A percentile compares a stretch with the other conserved stretches of the same genome.
Evolutionary conservation across 2,888 invertebrate genomes (phyloP).

Genomic region (Leptinotarsa juncta): DNA sequence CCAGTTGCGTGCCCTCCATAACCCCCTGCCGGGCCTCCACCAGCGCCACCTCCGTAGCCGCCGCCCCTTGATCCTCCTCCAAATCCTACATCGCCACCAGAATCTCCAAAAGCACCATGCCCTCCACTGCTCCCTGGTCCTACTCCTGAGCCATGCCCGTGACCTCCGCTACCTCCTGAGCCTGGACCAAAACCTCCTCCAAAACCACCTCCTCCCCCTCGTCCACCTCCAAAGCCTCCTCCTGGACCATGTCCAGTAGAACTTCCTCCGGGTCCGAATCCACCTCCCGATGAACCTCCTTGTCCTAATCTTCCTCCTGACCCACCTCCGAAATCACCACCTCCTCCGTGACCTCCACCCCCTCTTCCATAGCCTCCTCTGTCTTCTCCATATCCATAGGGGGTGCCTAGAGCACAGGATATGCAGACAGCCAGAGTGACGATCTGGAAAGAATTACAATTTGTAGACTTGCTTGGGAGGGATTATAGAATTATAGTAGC

Average conservation of each 20-base stretch:
- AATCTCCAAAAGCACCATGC: too few species aligned
- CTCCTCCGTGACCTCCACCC: background rate
- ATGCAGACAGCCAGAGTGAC: constrained; percentile 21
- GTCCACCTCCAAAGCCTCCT: background rate
- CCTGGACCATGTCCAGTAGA: background rate
- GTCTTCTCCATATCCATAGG: background rate
- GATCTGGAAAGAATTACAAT: background rate
- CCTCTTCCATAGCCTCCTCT: too few species aligned
- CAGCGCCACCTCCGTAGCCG: too few species aligned
- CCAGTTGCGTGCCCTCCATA: background rate
- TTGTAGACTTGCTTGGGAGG: too few species aligned
- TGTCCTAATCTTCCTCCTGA: background rate
- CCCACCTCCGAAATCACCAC: background rate
- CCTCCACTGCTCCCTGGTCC: too few species aligned
- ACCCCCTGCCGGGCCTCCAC: background rate
- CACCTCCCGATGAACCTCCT: background rate
- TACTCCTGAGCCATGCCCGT: background rate
- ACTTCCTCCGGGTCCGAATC: background rate
- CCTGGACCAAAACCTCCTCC: too few species aligned
- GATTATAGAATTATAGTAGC: too few species aligned
- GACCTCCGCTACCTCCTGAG: too few species aligned
- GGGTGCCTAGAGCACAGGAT: constrained; percentile 30
- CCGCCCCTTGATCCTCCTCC: too few species aligned
- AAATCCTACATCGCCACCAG: too few species aligned
- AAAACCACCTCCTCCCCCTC: background rate